Evolutionary conservation across 2,113 vertebrate species (phyloP).

Genomic region (Paracanthobrama guichenoti): DNA sequence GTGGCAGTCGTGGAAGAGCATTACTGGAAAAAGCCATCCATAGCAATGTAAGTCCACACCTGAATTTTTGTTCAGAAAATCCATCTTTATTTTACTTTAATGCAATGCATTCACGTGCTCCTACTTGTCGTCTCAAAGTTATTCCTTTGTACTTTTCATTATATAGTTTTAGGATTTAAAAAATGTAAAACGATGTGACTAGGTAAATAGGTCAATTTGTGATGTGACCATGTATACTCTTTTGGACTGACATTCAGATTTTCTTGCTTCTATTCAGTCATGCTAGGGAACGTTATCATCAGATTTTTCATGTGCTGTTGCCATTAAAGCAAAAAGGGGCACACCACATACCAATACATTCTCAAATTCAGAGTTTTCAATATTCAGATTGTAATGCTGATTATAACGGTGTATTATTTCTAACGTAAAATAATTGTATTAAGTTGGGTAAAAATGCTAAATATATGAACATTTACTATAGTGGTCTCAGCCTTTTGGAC

Average conservation of each 20-base stretch:
- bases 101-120: neutral
- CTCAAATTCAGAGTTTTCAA: neutral
- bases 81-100: neutral
- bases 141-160: neutral
- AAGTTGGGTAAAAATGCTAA: neutral
- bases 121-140: neutral
- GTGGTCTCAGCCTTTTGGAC: neutral
- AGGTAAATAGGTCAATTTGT: neutral
- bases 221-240: neutral
- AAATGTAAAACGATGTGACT: neutral
- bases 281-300: neutral
- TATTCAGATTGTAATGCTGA: neutral
- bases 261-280: neutral
- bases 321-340: neutral
- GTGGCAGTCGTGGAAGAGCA: conserved; percentile 83
- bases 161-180: neutral
- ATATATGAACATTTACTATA: neutral
- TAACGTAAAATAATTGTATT: neutral
- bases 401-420: neutral
- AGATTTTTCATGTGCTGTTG: neutral
- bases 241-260: too few species aligned
- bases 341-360: neutral
- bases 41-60: conserved; percentile 78
- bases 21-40: conserved; percentile 85
- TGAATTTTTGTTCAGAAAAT: neutral